Conservation (phyloP, 2,113 vertebrate genomes). For the Sula dactylatra region DNA sequence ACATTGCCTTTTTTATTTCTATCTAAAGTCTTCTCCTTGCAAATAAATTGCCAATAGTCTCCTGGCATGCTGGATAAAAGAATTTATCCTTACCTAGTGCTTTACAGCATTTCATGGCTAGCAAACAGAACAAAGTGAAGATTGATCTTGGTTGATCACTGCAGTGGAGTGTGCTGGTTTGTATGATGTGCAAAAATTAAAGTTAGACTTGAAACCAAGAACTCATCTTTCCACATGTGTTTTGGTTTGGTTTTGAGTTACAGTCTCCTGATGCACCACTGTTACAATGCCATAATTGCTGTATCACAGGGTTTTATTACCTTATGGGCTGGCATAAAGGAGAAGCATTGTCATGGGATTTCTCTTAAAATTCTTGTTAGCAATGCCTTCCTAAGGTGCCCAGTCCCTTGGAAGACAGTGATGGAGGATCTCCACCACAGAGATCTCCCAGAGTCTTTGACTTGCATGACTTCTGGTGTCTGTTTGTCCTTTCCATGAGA, state of each 20-base stretch:
- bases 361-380: background rate
- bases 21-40: background rate
- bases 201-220: background rate
- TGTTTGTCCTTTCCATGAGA: background rate
- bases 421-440: rapidly evolving
- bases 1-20: background rate
- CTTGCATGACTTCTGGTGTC: background rate
- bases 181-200: background rate
- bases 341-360: background rate
- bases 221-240: background rate
- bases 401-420: background rate
- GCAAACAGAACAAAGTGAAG: background rate
- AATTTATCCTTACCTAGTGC: background rate
- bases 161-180: background rate
- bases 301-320: background rate
- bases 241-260: background rate
- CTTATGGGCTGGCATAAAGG: background rate
- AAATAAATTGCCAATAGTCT: background rate
- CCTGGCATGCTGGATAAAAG: background rate
- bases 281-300: background rate
- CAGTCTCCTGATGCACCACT: background rate
- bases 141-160: background rate
- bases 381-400: background rate
- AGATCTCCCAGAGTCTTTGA: background rate
- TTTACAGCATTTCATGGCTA: background rate